Conservation (phyloP, 2,113 vertebrate genomes). For the Prunella himalayana region DNA sequence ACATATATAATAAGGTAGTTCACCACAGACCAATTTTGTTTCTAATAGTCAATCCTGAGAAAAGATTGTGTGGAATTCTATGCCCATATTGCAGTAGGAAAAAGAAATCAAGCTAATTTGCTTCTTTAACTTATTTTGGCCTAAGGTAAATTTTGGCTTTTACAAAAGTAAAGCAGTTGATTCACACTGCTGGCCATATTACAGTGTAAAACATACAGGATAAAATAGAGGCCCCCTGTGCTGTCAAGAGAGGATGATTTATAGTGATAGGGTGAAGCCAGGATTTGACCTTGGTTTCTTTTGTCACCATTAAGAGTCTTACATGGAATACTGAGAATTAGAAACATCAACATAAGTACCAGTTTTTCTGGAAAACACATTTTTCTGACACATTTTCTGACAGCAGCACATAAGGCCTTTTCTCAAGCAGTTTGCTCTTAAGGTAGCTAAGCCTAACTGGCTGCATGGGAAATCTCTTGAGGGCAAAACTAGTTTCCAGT, state of each 20-base stretch:
- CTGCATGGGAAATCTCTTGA: neutral
- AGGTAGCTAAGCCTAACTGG: neutral
- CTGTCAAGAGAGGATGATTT: neutral
- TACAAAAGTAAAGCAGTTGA: neutral
- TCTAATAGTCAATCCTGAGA: neutral
- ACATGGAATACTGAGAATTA: neutral
- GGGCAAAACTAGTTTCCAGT: neutral
- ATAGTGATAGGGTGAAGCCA: neutral
- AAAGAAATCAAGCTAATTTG: neutral
- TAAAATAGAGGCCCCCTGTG: neutral
- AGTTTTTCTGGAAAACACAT: neutral
- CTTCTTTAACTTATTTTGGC: neutral
- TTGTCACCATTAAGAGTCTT: neutral
- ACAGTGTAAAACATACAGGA: neutral
- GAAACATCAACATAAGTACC: neutral
- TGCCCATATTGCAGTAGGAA: neutral
- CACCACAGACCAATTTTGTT: neutral
- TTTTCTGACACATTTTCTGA: neutral
- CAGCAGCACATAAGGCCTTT: neutral
- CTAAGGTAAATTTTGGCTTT: no score
- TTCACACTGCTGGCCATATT: neutral
- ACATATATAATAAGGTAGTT: neutral
- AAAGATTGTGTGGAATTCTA: neutral
- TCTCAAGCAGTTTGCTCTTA: neutral
- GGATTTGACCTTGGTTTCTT: neutral